Evolutionary conservation across 2,797 vertebrate genomes (phyloP).

Genomic region (Dicrostonyx torquatus): DNA sequence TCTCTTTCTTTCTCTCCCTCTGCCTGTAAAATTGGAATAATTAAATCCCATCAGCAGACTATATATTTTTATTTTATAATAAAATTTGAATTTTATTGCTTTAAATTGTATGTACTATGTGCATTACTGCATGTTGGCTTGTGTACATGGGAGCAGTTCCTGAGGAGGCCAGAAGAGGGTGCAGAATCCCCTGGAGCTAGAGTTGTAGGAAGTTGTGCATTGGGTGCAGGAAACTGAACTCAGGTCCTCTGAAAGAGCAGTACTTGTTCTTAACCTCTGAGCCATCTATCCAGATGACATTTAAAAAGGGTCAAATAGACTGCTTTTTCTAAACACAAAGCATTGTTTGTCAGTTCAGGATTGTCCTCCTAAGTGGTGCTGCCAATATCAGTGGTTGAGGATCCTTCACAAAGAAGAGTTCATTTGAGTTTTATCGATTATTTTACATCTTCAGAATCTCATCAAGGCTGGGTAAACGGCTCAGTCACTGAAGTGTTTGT

Average conservation of each 20-base stretch:
- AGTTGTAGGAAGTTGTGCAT: background rate
- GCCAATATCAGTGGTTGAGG: background rate
- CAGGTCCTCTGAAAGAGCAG: too few relatives aligned
- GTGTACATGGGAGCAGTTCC: background rate
- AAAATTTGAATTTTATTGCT: background rate
- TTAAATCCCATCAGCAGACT: conserved; percentile 15
- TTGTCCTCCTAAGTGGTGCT: background rate
- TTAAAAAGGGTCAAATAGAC: background rate
- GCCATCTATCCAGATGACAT: background rate
- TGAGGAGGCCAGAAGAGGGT: background rate
- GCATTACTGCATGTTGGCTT: too few relatives aligned
- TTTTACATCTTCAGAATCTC: conserved; percentile 56
- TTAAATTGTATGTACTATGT: background rate
- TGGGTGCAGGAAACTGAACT: too few relatives aligned
- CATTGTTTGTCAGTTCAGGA: background rate
- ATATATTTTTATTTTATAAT: conserved; percentile 42
- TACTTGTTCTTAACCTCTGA: background rate
- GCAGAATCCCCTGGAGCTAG: background rate
- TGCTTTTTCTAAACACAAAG: conserved; percentile 30
- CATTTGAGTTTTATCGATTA: conserved; percentile 54
- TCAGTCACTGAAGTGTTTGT: background rate
- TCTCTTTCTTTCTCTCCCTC: background rate
- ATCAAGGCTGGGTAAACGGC: background rate
- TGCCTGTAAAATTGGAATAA: background rate
- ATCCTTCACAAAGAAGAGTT: background rate